Evolutionary conservation across 1,140 invertebrate genomes (phyloP), one percentile per base, ranked within the genome.

Genomic region (Drosophila auraria): DNA sequence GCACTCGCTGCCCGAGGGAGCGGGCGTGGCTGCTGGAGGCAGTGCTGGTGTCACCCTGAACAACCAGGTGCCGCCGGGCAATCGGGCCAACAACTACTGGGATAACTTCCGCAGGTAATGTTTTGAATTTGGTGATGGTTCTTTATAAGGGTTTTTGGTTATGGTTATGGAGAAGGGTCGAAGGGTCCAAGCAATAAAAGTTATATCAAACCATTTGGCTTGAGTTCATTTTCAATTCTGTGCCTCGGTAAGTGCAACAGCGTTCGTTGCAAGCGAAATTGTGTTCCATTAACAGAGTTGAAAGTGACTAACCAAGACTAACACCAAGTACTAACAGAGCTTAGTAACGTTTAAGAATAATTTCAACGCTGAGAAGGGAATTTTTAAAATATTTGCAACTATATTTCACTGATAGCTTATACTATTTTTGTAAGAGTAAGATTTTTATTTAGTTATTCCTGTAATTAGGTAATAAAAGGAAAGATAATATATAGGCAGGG

Each of bases 71-170:
- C 96, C 97, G 45, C 97, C 97, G 14, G 97, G 97, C 25, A 97
- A 97, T 92, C 94, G 97, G 70, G 97, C 97, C 49, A 98, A 98
- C 93, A 98, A 98, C 93, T 98, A 97, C 93, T 97, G 97, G 97
- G 97, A 98, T 87, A 98, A 98, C 94, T 98, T 98, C 92, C 93
- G 96, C 94, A 97, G 96, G 96, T 97, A 95, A 95, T 64, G 47
- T 9, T 53, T 14, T 30, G 38, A 53, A 15, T 57, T 56, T 70
- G 78, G 64, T 77, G 65, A 38, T 64, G 80, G 64, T 66, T 49
- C 38, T 44, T 38, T 62, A 53, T 42, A 40, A 14, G 44, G 63
- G 49, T 49, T 50, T 47, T 66, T 44, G 42, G 17, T 23, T 38
- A 3, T 44, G 42, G 17, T 23, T 38, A 3, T 63, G 56, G 53